Conservation (phyloP, 2,797 vertebrate species). For the Clamator glandarius region DNA sequence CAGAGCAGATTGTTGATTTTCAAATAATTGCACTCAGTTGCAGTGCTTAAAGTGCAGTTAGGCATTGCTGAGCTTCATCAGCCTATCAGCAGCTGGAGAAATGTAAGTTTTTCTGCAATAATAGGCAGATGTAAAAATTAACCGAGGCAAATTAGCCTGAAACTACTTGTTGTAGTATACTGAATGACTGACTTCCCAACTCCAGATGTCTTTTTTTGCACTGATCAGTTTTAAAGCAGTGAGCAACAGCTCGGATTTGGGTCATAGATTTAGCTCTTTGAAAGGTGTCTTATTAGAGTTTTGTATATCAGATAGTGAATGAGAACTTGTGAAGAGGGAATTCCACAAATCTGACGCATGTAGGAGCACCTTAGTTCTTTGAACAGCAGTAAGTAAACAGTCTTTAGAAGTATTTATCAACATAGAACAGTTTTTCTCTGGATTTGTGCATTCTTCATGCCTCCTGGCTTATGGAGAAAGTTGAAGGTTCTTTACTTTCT, state of each 20-base stretch:
- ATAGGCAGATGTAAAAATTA: constrained; percentile 5
- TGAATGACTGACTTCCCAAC: neutral
- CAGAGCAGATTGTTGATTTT: constrained; percentile 71
- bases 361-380: neutral
- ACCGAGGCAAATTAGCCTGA: neutral
- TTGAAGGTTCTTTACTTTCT: neutral
- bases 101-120: neutral
- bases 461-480: neutral
- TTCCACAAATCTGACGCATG: neutral
- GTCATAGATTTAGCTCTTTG: neutral
- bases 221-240: neutral
- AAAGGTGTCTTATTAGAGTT: neutral
- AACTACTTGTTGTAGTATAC: neutral
- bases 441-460: neutral
- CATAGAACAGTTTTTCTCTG: neutral
- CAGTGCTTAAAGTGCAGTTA: constrained; percentile 64
- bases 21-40: constrained; percentile 65
- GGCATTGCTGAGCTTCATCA: constrained; percentile 39
- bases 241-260: neutral
- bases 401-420: neutral
- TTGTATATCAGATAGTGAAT: neutral
- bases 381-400: neutral
- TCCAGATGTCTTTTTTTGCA: neutral
- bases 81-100: constrained; percentile 19
- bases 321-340: neutral